phyloP scores from a whole-genome alignment of 2,113 vertebrate species.

The Entosphenus tridentatus region DNA sequence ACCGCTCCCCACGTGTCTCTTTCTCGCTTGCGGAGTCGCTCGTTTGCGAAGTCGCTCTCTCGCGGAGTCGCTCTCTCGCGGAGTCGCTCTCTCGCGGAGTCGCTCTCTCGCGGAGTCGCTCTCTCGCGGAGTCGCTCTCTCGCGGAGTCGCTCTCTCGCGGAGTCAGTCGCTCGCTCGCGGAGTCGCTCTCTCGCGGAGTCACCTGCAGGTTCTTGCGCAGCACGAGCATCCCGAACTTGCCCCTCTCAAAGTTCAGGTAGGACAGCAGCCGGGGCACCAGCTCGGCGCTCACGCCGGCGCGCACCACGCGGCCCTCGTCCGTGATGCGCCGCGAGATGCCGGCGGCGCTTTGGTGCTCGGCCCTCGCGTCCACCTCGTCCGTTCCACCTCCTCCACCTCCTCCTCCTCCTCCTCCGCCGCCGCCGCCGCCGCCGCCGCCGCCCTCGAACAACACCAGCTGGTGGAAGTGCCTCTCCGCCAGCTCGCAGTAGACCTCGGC shows the following conservation, averaged over 20 bases:
- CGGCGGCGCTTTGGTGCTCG: background rate
- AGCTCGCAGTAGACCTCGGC: constrained; percentile 78
- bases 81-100: too few relatives aligned
- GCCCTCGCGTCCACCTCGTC: background rate
- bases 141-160: too few relatives aligned
- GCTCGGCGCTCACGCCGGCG: constrained; percentile 45
- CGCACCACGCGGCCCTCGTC: constrained; percentile 60
- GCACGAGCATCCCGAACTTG: constrained; percentile 82
- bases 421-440: constrained; percentile 50
- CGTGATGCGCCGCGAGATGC: constrained; percentile 32
- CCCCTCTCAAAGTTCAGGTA: constrained; percentile 84
- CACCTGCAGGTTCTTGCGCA: constrained; percentile 53
- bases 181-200: too few relatives aligned
- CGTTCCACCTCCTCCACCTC: too few relatives aligned
- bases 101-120: too few relatives aligned
- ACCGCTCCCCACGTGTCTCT: too few relatives aligned
- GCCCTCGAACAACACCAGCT: constrained; percentile 78
- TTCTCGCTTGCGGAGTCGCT: too few relatives aligned
- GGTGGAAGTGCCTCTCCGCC: constrained; percentile 71
- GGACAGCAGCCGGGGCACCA: constrained; percentile 69
- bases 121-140: too few relatives aligned
- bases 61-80: too few relatives aligned
- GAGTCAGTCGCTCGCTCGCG: too few relatives aligned
- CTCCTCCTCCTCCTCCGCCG: background rate
- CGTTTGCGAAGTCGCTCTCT: too few relatives aligned